phyloP scores from a whole-genome alignment of 2,888 invertebrate species.

The Drosophila melanocephala region DNA sequence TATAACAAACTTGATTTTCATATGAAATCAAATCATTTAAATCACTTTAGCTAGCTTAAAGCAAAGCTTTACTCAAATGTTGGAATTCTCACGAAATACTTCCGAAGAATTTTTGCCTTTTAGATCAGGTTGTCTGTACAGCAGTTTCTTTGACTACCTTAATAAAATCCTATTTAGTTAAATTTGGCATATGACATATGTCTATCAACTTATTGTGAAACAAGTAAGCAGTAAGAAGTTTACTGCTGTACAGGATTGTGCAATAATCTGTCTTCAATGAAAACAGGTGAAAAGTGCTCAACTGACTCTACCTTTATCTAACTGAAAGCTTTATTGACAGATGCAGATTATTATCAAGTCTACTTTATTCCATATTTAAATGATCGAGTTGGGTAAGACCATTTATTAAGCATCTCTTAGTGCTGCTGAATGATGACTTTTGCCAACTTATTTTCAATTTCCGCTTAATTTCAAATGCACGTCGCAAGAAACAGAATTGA shows the following conservation, averaged over 20 bases:
- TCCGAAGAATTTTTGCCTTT: neutral
- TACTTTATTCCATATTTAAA: neutral
- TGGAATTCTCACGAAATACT: neutral
- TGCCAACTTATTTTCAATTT: slow-evolving; percentile 64
- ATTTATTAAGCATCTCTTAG: neutral
- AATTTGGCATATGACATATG: neutral
- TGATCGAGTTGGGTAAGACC: neutral
- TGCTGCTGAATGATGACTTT: slow-evolving; percentile 5
- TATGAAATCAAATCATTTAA: neutral
- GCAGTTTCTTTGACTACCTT: neutral
- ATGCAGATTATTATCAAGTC: neutral
- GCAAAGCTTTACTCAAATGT: neutral
- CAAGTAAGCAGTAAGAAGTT: neutral
- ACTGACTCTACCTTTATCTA: neutral
- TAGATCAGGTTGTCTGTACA: neutral
- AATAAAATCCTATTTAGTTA: neutral
- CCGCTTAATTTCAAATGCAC: slow-evolving; percentile 63
- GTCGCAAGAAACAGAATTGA: slow-evolving; percentile 58
- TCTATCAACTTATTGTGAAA: neutral
- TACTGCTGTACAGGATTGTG: neutral
- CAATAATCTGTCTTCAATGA: neutral
- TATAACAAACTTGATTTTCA: neutral
- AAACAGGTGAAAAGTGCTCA: neutral
- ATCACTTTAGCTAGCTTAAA: neutral
- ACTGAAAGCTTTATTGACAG: neutral